Conservation (phyloP, 2,797 vertebrate species). For the Avahi laniger region DNA sequence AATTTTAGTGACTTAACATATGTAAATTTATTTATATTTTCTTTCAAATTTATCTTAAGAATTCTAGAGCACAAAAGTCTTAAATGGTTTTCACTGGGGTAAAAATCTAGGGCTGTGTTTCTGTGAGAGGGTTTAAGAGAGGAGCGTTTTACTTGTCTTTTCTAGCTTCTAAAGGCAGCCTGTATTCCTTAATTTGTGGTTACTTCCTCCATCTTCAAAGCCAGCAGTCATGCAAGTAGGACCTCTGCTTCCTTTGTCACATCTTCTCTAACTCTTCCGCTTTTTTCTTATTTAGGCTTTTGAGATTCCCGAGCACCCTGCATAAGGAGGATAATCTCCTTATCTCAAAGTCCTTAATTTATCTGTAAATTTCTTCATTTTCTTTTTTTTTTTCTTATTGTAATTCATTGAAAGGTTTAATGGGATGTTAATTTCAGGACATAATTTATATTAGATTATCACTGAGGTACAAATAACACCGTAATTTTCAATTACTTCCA, state of each 20-base stretch:
- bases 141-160: neutral
- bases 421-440: neutral
- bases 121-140: neutral
- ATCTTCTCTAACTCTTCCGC: neutral
- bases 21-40: neutral
- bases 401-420: conserved; percentile 46
- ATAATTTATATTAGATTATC: conserved; percentile 56
- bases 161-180: neutral
- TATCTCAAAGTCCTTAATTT: neutral
- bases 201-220: neutral
- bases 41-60: neutral
- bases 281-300: neutral
- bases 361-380: neutral
- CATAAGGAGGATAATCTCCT: neutral
- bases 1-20: neutral
- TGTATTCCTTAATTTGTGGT: neutral
- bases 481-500: conserved; percentile 48
- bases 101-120: neutral
- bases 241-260: neutral
- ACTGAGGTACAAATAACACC: neutral
- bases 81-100: neutral
- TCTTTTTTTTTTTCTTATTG: no score
- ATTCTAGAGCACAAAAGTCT: neutral
- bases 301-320: neutral
- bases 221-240: neutral